phyloP scores from a whole-genome alignment of 1,140 invertebrate species.

The Bacillus rossius region DNA sequence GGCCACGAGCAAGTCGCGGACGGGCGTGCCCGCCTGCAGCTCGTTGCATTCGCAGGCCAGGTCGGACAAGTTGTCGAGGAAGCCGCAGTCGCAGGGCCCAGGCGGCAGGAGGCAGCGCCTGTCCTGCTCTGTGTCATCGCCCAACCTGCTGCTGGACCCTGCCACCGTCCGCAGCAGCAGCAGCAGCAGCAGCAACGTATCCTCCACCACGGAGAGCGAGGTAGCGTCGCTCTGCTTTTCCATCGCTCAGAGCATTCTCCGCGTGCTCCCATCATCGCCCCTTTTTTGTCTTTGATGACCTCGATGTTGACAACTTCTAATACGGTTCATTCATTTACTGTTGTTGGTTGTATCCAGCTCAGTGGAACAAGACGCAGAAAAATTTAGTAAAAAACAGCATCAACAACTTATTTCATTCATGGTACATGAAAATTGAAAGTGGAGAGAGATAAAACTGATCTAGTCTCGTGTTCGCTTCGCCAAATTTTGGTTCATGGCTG shows the following conservation, averaged over 20 bases:
- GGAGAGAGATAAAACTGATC: too few relatives aligned
- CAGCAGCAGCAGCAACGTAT: constrained; percentile 41
- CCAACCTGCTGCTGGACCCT: constrained; percentile 30
- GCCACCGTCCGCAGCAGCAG: constrained; percentile 43
- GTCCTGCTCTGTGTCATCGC: constrained; percentile 32
- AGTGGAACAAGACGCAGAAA: too few relatives aligned
- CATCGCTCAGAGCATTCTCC: neutral
- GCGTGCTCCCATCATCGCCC: neutral
- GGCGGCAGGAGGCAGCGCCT: neutral
- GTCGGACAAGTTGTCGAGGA: neutral
- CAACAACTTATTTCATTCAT: too few relatives aligned
- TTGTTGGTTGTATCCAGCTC: too few relatives aligned
- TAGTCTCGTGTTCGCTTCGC: too few relatives aligned
- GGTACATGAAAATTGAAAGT: too few relatives aligned
- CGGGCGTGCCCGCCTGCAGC: neutral
- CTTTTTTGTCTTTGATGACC: neutral
- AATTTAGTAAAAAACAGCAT: too few relatives aligned
- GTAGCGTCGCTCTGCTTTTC: constrained; percentile 28
- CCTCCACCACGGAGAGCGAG: constrained; percentile 35
- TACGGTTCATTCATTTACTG: too few relatives aligned
- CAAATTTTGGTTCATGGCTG: too few relatives aligned
- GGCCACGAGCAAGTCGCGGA: constrained; percentile 1
- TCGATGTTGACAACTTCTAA: neutral
- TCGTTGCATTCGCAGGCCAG: neutral
- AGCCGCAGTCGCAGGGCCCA: too few relatives aligned